Evolutionary conservation across 2,888 invertebrate genomes (phyloP).

Genomic region (Pristionchus japonicus): DNA sequence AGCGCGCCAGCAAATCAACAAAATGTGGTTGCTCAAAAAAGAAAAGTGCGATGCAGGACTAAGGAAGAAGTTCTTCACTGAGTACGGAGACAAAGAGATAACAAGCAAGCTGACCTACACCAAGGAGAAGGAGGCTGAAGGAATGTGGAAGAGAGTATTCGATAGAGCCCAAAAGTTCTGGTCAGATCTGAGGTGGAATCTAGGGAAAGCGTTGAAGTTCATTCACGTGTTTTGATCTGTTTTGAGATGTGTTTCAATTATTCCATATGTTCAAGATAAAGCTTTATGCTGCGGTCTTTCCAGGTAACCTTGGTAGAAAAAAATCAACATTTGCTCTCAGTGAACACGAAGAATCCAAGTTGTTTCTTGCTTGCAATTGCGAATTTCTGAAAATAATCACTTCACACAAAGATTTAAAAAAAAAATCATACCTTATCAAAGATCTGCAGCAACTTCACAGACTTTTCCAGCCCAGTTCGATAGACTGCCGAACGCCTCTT

Average conservation of each 20-base stretch:
- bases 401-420: background rate
- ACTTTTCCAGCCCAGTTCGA: slow-evolving; percentile 51
- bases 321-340: slow-evolving; percentile 33
- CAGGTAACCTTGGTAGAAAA: background rate
- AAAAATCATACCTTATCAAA: slow-evolving; percentile 26
- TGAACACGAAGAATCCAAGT: slow-evolving; percentile 38
- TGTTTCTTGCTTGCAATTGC: slow-evolving; percentile 25
- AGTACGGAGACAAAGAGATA: background rate
- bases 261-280: background rate
- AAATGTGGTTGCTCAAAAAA: slow-evolving; percentile 36
- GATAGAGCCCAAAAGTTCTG: background rate
- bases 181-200: background rate
- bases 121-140: background rate
- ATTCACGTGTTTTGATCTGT: background rate
- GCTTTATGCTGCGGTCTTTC: background rate
- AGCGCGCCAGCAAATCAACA: background rate
- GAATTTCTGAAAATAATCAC: slow-evolving; percentile 36
- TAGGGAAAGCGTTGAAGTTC: background rate
- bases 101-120: background rate
- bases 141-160: background rate
- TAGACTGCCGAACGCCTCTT: slow-evolving; percentile 54
- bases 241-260: background rate
- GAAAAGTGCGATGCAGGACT: background rate
- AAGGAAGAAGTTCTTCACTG: background rate
- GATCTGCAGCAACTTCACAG: slow-evolving; percentile 49